Evolutionary conservation across 1,140 invertebrate species (phyloP).

Genomic region (Leptonema lineaticorne): DNA sequence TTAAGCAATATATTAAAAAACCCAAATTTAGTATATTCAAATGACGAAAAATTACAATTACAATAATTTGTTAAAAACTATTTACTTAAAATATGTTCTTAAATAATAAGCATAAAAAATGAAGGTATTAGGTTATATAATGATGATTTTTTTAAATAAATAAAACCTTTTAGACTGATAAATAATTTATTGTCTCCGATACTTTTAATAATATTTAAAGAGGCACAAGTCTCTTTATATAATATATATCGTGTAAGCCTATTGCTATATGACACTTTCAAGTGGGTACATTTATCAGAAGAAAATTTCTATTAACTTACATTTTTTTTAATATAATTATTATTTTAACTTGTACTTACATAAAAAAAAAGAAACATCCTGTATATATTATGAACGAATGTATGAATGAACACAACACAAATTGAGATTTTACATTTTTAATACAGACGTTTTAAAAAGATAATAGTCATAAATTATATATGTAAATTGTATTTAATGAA

Average conservation of each 20-base stretch:
- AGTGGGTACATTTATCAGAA: not conserved
- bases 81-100: too few species aligned
- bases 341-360: not conserved
- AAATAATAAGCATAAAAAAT: too few species aligned
- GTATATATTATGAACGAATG: too few species aligned
- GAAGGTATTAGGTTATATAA: too few species aligned
- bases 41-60: too few species aligned
- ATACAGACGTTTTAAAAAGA: not conserved
- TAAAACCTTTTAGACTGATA: slow-evolving; percentile 46
- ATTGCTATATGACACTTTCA: slow-evolving; percentile 22
- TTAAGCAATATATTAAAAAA: too few species aligned
- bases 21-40: too few species aligned
- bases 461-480: not conserved
- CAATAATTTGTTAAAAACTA: too few species aligned
- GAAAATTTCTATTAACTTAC: not conserved
- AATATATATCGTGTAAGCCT: slow-evolving; percentile 4
- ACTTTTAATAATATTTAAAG: slow-evolving; percentile 47
- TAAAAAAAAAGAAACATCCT: too few species aligned
- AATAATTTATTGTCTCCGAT: slow-evolving; percentile 61
- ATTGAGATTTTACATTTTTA: not conserved
- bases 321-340: not conserved
- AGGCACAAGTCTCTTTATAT: slow-evolving; percentile 24
- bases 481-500: not conserved
- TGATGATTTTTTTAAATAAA: slow-evolving; percentile 8
- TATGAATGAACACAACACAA: not conserved